Conservation (phyloP, 2,888 invertebrate genomes). For the Zygogramma bicolorata region DNA sequence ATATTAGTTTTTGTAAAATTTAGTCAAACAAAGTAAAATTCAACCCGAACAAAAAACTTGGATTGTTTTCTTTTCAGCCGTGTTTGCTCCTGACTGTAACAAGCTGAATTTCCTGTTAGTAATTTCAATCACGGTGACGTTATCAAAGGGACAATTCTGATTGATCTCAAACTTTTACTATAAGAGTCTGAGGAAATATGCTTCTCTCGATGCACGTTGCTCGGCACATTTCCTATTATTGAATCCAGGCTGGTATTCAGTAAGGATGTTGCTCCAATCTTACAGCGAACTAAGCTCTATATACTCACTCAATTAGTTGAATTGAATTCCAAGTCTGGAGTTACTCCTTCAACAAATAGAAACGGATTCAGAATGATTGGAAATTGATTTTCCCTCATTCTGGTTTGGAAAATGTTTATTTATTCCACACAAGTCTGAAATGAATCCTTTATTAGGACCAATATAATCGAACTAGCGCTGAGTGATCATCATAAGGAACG, state of each 20-base stretch:
- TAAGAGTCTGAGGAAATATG: constrained; percentile 2
- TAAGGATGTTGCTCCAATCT: too few relatives aligned
- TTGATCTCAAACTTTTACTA: constrained; percentile 8
- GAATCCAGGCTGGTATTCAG: background rate
- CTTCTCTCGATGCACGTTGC: background rate
- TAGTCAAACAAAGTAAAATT: background rate
- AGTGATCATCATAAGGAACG: too few relatives aligned
- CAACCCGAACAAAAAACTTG: background rate
- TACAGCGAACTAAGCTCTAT: too few relatives aligned
- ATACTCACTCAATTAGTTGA: too few relatives aligned
- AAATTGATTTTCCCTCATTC: too few relatives aligned
- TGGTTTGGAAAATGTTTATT: too few relatives aligned
- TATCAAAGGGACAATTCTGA: background rate
- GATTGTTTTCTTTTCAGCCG: background rate
- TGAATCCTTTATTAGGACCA: too few relatives aligned
- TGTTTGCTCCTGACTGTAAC: background rate
- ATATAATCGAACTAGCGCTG: too few relatives aligned
- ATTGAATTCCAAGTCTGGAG: too few relatives aligned
- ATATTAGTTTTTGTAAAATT: background rate
- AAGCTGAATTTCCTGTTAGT: background rate
- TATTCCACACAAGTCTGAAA: too few relatives aligned
- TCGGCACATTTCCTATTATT: background rate
- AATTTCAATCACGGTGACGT: background rate
- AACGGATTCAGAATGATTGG: too few relatives aligned
- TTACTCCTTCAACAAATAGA: too few relatives aligned